phyloP scores from a whole-genome alignment of 2,797 vertebrate species.

The Diglossa cyanea region DNA sequence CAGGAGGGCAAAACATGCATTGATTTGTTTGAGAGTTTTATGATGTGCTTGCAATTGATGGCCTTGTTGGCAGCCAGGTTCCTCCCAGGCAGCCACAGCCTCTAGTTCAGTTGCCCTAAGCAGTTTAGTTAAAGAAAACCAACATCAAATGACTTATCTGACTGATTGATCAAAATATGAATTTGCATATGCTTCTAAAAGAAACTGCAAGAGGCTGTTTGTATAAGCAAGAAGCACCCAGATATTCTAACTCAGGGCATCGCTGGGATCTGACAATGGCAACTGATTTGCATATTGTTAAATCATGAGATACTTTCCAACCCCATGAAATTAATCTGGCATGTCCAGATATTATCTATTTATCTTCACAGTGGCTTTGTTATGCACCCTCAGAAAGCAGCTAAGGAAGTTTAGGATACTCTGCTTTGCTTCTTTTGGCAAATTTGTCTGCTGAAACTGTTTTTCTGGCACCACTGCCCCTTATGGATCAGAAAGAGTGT shows the following conservation, averaged over 20 bases:
- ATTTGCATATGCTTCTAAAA: not conserved
- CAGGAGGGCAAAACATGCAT: not conserved
- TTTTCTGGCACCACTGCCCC: not conserved
- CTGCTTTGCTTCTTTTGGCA: not conserved
- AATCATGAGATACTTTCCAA: not conserved
- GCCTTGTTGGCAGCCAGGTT: not conserved
- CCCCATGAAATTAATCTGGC: not conserved
- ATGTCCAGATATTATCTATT: not conserved
- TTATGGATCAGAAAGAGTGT: not conserved
- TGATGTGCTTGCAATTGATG: not conserved
- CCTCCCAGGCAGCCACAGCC: not conserved
- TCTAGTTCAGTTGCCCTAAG: not conserved
- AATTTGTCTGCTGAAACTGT: not conserved
- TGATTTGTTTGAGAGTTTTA: not conserved
- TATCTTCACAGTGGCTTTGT: not conserved
- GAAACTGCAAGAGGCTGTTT: not conserved
- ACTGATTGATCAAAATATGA: not conserved
- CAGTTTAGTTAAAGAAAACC: not conserved
- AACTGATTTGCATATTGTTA: not conserved
- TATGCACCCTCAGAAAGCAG: not conserved
- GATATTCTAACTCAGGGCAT: not conserved
- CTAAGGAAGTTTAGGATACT: not conserved
- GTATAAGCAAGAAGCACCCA: not conserved
- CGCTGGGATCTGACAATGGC: not conserved
- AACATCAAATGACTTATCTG: not conserved